These are phyloP conservation scores for Ptilorrhoa leucosticta DNA, from an alignment of 2,113 vertebrate genomes.

Conservation along the genomic window DNA sequence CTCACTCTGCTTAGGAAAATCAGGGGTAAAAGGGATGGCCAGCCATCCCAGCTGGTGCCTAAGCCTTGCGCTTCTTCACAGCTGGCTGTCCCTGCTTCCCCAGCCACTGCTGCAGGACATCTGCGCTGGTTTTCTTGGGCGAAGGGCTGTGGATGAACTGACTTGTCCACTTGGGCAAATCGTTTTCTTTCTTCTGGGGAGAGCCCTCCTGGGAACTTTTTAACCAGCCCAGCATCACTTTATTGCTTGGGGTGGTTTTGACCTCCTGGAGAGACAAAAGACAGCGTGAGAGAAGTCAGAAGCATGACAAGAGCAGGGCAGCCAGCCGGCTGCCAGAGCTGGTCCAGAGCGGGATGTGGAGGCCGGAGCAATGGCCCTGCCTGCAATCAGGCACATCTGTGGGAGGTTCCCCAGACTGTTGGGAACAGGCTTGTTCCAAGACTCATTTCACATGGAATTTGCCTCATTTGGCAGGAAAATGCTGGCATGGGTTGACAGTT, in stretches of 20 bases:
- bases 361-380: neutral
- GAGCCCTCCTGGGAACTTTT: conserved; percentile 60
- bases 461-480: neutral
- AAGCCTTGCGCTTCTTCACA: conserved; percentile 70
- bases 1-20: neutral
- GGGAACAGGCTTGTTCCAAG: neutral
- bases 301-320: neutral
- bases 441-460: neutral
- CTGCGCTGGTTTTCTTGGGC: conserved; percentile 42
- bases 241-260: conserved; percentile 75
- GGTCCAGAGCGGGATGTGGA: fast-evolving
- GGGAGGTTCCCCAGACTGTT: neutral
- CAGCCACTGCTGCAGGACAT: conserved; percentile 69
- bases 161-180: conserved; percentile 49
- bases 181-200: conserved; percentile 74
- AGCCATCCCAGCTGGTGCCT: neutral
- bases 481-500: neutral
- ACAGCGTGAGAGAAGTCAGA: neutral
- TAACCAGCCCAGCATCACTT: conserved; percentile 86
- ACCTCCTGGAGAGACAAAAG: conserved; percentile 67
- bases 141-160: conserved; percentile 56
- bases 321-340: neutral
- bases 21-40: neutral
- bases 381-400: neutral
- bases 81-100: conserved; percentile 51